These are phyloP conservation scores for Physeter macrocephalus DNA, from an alignment of 2,113 vertebrate species.

Conservation along the genomic window DNA sequence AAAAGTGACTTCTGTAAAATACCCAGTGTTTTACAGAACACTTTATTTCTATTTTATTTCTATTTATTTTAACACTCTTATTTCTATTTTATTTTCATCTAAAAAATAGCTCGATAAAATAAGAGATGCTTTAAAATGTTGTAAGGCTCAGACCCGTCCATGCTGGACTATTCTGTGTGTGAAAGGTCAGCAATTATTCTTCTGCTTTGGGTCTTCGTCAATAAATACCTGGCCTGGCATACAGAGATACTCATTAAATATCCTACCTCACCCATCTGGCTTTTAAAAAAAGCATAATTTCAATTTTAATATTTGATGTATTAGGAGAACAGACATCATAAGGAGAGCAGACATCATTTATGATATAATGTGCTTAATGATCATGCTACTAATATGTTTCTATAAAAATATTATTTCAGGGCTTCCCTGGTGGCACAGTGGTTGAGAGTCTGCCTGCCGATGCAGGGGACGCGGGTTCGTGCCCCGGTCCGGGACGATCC, in stretches of 20 bases:
- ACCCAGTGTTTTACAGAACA: background rate
- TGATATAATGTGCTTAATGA: background rate
- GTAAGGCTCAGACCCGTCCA: rapidly evolving
- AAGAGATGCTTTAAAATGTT: background rate
- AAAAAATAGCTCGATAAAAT: background rate
- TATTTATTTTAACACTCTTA: background rate
- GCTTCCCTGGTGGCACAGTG: too few relatives aligned
- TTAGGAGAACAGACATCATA: background rate
- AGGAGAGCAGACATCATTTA: background rate
- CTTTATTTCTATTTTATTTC: background rate
- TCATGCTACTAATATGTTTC: background rate
- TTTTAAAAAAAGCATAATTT: background rate
- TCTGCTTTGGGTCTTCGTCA: background rate
- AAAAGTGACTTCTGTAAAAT: background rate
- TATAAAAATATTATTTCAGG: background rate
- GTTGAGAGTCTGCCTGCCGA: too few relatives aligned
- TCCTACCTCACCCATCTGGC: background rate
- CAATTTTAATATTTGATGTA: background rate
- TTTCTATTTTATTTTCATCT: background rate
- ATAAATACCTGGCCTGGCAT: background rate
- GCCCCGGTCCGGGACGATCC: too few relatives aligned
- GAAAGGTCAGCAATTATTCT: background rate
- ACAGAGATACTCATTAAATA: background rate
- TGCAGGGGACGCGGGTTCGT: too few relatives aligned
- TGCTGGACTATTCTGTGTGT: rapidly evolving